phyloP scores from a whole-genome alignment of 2,888 invertebrate species.

The Argyresthia goedartella region DNA sequence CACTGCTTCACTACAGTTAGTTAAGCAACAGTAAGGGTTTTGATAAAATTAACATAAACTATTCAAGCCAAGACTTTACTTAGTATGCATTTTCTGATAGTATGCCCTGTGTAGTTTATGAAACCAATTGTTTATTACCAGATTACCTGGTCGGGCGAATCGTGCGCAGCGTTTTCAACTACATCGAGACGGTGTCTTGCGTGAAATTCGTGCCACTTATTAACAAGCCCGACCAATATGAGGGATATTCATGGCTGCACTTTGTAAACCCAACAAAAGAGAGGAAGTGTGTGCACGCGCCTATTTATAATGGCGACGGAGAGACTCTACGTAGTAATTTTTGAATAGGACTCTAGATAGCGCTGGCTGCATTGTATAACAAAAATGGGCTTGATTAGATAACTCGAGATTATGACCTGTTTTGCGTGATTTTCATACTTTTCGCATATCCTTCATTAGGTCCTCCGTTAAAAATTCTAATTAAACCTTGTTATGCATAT shows the following conservation, averaged over 20 bases:
- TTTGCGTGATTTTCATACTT: too few species aligned
- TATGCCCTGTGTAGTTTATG: too few species aligned
- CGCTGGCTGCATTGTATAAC: not conserved
- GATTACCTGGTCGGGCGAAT: constrained; percentile 23
- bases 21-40: too few species aligned
- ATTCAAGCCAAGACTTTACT: too few species aligned
- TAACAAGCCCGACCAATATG: constrained; percentile 1
- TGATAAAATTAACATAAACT: too few species aligned
- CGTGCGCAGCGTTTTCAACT: constrained; percentile 24
- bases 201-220: constrained; percentile 24
- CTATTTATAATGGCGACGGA: not conserved
- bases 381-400: too few species aligned
- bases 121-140: constrained; percentile 12
- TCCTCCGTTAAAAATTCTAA: too few species aligned
- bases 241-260: constrained; percentile 1
- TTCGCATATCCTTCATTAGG: too few species aligned
- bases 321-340: not conserved
- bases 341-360: not conserved
- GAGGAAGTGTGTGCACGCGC: not conserved
- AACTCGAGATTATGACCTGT: too few species aligned
- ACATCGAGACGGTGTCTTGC: constrained; percentile 33
- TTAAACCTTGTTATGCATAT: not conserved
- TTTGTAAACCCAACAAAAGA: not conserved
- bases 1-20: too few species aligned
- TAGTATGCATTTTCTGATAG: too few species aligned